Evolutionary conservation across 2,888 invertebrate species (phyloP).

Genomic region (Ypsolopha scabrella): DNA sequence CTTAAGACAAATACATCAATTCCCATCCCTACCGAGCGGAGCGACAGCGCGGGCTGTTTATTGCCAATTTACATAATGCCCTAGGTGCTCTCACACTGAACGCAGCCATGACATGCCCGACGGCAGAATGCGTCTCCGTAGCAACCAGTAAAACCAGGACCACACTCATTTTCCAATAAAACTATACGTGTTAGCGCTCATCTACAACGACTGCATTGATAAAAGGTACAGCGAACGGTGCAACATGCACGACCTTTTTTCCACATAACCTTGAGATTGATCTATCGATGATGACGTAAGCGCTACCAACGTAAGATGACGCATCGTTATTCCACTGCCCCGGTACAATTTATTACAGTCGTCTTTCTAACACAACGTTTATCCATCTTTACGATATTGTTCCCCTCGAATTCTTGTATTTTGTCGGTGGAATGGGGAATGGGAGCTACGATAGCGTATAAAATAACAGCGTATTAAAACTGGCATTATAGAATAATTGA

Average conservation of each 20-base stretch:
- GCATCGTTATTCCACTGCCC: neutral
- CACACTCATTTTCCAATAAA: conserved; percentile 4
- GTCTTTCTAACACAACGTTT: neutral
- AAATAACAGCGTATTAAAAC: neutral
- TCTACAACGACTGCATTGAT: too few species aligned
- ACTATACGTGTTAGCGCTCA: neutral
- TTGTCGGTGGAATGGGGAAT: neutral
- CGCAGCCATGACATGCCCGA: neutral
- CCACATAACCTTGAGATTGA: conserved; percentile 1
- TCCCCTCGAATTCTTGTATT: neutral
- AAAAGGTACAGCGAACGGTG: neutral
- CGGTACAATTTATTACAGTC: neutral
- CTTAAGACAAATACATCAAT: neutral
- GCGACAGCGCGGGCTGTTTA: conserved; percentile 1
- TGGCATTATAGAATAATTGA: too few species aligned
- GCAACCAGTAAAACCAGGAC: neutral
- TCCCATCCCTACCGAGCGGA: neutral
- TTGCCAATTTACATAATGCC: conserved; percentile 7
- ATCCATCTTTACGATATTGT: conserved; percentile 1
- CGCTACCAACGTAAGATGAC: neutral
- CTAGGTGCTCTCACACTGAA: neutral
- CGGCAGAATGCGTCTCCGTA: neutral
- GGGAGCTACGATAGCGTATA: neutral
- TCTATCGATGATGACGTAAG: conserved; percentile 1
- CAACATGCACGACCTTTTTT: neutral